These are phyloP conservation scores for Campopleginae sp. DNA, from an alignment of 2,888 invertebrate species.

Conservation along the genomic window DNA sequence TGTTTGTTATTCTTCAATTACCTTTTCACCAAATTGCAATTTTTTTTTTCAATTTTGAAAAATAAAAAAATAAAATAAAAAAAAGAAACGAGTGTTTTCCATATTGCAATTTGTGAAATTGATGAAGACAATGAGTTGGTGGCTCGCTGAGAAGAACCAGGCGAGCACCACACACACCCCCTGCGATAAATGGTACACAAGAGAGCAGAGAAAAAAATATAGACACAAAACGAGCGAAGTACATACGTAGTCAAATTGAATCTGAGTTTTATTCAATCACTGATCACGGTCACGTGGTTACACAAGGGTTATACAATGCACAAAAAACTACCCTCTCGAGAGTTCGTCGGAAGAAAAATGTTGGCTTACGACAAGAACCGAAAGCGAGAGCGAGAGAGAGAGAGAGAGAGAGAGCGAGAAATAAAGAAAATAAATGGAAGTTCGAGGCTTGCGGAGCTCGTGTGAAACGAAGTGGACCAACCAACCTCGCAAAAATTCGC, in stretches of 20 bases:
- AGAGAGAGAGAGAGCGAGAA: not conserved
- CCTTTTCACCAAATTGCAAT: conserved; percentile 6
- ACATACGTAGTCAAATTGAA: conserved; percentile 80
- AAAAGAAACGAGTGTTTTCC: not conserved
- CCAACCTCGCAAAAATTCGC: conserved; percentile 59
- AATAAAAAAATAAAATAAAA: not conserved
- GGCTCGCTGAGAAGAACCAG: conserved; percentile 31
- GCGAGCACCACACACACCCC: conserved; percentile 18
- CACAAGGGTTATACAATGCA: conserved; percentile 79
- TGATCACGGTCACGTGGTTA: conserved; percentile 77
- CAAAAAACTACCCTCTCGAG: conserved; percentile 77
- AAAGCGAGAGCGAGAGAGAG: not conserved
- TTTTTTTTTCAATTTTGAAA: not conserved
- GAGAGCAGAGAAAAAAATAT: conserved; percentile 79
- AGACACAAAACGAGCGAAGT: conserved; percentile 76
- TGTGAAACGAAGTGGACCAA: conserved; percentile 52
- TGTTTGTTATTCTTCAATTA: conserved; percentile 7
- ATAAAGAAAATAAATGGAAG: conserved; percentile 26
- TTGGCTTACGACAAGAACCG: conserved; percentile 74
- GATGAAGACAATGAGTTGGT: not conserved
- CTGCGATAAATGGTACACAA: conserved; percentile 72
- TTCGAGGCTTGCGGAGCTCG: conserved; percentile 22
- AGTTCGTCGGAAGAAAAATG: conserved; percentile 78
- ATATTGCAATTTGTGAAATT: conserved; percentile 1
- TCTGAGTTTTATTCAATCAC: conserved; percentile 83